These are phyloP conservation scores for Corythaixoides concolor DNA, from an alignment of 2,113 vertebrate species.

Conservation along the genomic window DNA sequence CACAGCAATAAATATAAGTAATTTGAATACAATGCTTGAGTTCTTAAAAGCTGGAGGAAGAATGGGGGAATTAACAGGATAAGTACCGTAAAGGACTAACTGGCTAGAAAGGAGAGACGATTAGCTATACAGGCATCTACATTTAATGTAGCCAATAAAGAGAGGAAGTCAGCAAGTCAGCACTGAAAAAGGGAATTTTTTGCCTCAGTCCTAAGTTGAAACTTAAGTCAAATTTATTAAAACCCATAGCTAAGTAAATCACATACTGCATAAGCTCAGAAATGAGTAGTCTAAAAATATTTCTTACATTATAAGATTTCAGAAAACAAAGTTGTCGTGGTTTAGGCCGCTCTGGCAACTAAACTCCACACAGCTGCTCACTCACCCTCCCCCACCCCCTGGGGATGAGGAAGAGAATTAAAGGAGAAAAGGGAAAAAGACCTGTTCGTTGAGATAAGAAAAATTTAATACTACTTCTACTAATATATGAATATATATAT, in stretches of 20 bases:
- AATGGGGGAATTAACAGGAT: slow-evolving; percentile 34
- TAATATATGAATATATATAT: no score
- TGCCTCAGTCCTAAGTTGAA: not conserved
- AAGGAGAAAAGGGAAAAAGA: no score
- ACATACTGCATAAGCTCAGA: not conserved
- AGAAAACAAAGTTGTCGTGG: no score
- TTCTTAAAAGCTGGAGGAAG: slow-evolving; percentile 47
- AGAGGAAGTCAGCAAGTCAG: not conserved
- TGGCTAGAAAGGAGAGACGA: slow-evolving; percentile 44
- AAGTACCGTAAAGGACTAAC: slow-evolving; percentile 64
- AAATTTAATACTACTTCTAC: no score
- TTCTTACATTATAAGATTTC: not conserved
- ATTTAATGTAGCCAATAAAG: slow-evolving; percentile 42
- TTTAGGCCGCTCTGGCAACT: no score
- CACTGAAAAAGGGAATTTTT: not conserved
- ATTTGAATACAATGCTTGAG: slow-evolving; percentile 33
- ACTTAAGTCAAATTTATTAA: slow-evolving; percentile 47
- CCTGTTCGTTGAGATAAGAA: no score
- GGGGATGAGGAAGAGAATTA: no score
- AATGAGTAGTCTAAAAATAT: not conserved
- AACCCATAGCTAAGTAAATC: slow-evolving; percentile 19
- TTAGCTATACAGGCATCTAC: slow-evolving; percentile 59
- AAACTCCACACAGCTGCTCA: no score
- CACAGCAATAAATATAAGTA: slow-evolving; percentile 28
- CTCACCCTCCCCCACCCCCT: no score